Conservation (phyloP, 2,888 invertebrate species). For the Amphimallon solstitiale region DNA sequence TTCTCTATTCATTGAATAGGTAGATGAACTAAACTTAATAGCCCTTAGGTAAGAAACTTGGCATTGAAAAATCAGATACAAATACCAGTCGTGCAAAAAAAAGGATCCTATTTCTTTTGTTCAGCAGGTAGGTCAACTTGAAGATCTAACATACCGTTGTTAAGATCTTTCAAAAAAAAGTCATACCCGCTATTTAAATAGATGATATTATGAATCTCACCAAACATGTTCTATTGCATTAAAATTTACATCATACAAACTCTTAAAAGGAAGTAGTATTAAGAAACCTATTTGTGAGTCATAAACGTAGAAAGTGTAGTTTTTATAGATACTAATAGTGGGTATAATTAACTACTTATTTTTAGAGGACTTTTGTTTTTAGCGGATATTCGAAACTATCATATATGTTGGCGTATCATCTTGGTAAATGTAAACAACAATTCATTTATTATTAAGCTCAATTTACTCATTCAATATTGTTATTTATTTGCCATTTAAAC, state of each 20-base stretch:
- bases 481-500: constrained; percentile 19
- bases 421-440: constrained; percentile 21
- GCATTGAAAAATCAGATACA: constrained; percentile 32
- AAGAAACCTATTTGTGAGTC: background rate
- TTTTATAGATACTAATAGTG: no score
- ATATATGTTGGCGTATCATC: constrained; percentile 7
- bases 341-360: background rate
- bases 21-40: no score
- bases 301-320: background rate
- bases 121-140: constrained; percentile 36
- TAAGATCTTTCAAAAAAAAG: constrained; percentile 18
- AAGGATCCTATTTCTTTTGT: constrained; percentile 40
- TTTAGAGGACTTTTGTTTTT: constrained; percentile 5
- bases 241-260: background rate
- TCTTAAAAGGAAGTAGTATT: background rate
- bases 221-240: background rate
- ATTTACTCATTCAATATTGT: background rate
- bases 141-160: constrained; percentile 12
- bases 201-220: background rate
- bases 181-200: background rate
- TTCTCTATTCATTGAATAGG: no score
- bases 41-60: background rate
- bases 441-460: constrained; percentile 1
- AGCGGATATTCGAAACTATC: background rate
- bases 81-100: constrained; percentile 35